Percentiles rank a stretch among this genome's conserved stretches.
Conservation (phyloP, 2,113 vertebrate genomes). For the Pionites leucogaster region DNA sequence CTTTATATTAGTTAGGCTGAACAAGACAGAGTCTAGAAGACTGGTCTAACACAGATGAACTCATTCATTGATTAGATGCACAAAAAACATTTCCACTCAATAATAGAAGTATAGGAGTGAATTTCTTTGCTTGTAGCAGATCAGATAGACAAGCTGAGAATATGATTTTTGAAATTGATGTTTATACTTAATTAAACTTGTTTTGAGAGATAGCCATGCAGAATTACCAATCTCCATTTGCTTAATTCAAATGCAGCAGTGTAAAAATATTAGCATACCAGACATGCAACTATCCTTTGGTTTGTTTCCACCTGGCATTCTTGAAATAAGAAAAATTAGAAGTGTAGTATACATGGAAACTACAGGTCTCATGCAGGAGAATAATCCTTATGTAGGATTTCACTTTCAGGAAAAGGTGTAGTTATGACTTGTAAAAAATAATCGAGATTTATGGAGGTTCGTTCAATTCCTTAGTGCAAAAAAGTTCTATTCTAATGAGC, state of each 20-base stretch:
- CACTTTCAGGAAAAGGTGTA: not conserved
- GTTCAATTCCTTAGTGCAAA: not conserved
- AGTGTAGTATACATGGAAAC: not conserved
- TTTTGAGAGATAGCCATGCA: not conserved
- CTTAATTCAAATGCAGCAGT: not conserved
- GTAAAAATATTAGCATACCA: not conserved
- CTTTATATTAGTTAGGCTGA: not conserved
- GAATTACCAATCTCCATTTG: conserved; percentile 3
- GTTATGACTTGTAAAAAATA: not conserved
- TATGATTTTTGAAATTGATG: not conserved
- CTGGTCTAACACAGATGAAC: not conserved
- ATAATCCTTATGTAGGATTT: not conserved
- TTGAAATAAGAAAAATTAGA: not conserved
- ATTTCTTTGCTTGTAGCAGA: not conserved
- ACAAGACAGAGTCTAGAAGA: not conserved
- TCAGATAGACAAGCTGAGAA: not conserved
- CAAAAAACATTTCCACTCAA: not conserved
- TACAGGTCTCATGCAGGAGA: not conserved
- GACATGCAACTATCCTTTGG: not conserved
- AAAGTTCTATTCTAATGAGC: not conserved
- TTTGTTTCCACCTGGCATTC: not conserved
- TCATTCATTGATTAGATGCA: not conserved
- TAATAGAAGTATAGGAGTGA: not conserved
- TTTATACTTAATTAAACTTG: not conserved
- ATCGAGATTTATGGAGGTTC: not conserved